Base-by-base conservation (phyloP, 2,797 vertebrate genomes). In the Myotis myotis region DNA sequence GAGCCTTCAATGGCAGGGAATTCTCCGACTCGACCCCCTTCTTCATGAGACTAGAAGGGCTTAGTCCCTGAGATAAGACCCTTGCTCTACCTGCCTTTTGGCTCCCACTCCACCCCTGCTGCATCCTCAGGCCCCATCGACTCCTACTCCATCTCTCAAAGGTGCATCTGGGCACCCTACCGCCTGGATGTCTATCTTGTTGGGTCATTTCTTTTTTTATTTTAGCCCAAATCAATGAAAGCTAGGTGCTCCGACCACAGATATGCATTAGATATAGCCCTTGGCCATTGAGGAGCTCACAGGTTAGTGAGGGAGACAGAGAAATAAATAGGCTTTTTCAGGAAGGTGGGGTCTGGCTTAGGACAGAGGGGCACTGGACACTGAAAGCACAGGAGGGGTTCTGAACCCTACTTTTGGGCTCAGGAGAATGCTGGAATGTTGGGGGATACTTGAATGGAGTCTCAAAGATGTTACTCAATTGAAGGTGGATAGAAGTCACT, bases 1-100 rank as follows among this genome's bases (percentile, higher is more conserved):
- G 62, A 68, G 60, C 2, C 76, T 87, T 96, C 62, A 0, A 41
- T 25, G 75, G 53, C 57, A 94, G 66, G 89, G 86, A 95, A 70
- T 51, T 88, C 85, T 92, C 79, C 83, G 53, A 62, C 47, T 60
- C 5, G 3, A 76, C 22, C 81, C 38, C 57, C 78, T 82, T 49
- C 76, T 41, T 38, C 17, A 8, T 25, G 78, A 82, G 93, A 88
- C 94, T 72, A 70, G 84, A 84, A 93, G 38, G 36, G 44, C 25
- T 20, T 2, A 38, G 90, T 30, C 81, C 82, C 84, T 19, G 33
- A 68, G 12, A 76, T n/a, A 33, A 30, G 57, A 60, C 66, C 36
- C 47, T 23, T 11, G 16, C 15, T 84, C 64, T 57, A 83, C 80
- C 85, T 74, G n/a, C 1, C 6, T 80, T 30, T 62, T 41, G 17